Evolutionary conservation across 2,888 invertebrate species (phyloP).

Genomic region (Xanthorhoe spadicearia): DNA sequence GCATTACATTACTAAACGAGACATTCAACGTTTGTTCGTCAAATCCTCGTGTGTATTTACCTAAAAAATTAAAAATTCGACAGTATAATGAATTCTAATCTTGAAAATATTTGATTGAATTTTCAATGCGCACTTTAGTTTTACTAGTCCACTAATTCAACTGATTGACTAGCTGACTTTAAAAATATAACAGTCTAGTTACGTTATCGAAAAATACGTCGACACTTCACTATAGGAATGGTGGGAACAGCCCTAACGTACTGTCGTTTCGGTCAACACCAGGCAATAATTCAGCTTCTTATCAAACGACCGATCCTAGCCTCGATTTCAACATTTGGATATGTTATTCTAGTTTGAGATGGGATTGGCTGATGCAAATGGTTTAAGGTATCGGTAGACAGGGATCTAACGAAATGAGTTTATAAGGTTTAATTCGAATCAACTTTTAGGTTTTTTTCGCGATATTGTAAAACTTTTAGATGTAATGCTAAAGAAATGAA

Average conservation of each 20-base stretch:
- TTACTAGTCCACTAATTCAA: no score
- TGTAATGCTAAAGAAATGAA: no score
- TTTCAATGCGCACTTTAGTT: no score
- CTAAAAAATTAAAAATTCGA: no score
- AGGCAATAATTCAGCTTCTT: constrained; percentile 76
- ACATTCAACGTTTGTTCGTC: no score
- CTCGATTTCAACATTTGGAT: constrained; percentile 48
- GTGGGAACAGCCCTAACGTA: constrained; percentile 25
- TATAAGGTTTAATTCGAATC: not conserved
- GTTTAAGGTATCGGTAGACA: constrained; percentile 23
- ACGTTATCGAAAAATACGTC: no score
- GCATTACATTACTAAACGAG: no score
- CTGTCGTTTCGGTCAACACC: constrained; percentile 62
- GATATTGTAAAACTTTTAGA: not conserved
- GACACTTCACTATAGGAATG: constrained; percentile 11
- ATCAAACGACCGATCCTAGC: constrained; percentile 70
- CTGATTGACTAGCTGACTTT: no score
- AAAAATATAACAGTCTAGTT: no score
- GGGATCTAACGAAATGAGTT: constrained; percentile 14
- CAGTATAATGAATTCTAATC: no score
- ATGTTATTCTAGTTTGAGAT: constrained; percentile 40
- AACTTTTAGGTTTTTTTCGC: not conserved
- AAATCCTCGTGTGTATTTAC: no score
- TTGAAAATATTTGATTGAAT: no score
- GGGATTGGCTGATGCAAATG: constrained; percentile 43